Evolutionary conservation across 2,888 invertebrate genomes (phyloP).

Genomic region (Euclidia mi): DNA sequence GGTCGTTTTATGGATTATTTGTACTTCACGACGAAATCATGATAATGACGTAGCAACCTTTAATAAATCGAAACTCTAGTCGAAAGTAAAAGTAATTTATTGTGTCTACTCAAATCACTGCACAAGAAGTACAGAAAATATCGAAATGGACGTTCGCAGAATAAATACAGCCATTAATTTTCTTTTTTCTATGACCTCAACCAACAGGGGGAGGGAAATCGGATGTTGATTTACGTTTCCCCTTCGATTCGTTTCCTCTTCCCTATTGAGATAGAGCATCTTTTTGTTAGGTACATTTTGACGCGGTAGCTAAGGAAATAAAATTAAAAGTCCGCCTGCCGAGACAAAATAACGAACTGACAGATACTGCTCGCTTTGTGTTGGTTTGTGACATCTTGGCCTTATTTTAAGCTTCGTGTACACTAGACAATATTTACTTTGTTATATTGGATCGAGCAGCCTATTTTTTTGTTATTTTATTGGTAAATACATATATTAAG

Average conservation of each 20-base stretch:
- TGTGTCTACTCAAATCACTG: too few species aligned
- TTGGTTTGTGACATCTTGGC: constrained; percentile 8
- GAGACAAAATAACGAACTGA: constrained; percentile 12
- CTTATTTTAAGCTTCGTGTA: constrained; percentile 3
- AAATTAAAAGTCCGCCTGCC: constrained; percentile 30
- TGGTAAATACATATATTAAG: too few species aligned
- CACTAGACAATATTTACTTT: not conserved
- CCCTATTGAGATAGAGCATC: constrained; percentile 39
- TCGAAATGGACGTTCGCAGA: not conserved
- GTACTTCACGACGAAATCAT: too few species aligned
- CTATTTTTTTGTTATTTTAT: too few species aligned
- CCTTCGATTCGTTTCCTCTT: constrained; percentile 39
- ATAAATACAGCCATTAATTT: constrained; percentile 5
- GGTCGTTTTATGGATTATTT: too few species aligned
- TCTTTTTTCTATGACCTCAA: constrained; percentile 21
- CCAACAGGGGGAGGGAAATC: constrained; percentile 39
- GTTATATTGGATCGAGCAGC: not conserved
- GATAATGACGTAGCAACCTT: too few species aligned
- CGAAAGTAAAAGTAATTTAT: too few species aligned
- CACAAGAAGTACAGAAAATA: not conserved
- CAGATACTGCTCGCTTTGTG: constrained; percentile 19
- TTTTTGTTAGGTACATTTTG: constrained; percentile 23
- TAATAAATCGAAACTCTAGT: too few species aligned
- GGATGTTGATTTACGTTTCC: constrained; percentile 44
- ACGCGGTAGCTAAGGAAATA: constrained; percentile 15